These are phyloP conservation scores for Hydropsyche tenuis DNA, from an alignment of 1,140 invertebrate genomes.

Conservation along the genomic window DNA sequence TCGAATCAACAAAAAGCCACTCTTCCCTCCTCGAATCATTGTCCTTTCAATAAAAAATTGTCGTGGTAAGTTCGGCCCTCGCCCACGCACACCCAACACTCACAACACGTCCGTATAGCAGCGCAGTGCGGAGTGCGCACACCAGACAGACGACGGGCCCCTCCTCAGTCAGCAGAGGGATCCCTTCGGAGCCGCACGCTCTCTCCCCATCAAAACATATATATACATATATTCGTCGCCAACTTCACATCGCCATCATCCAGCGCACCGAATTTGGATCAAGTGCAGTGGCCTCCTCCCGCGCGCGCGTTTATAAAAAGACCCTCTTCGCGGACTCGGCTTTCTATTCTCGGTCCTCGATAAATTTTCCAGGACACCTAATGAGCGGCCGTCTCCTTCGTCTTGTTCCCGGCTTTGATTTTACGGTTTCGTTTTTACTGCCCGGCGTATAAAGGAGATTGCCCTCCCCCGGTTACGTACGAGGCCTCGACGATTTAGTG, in stretches of 20 bases:
- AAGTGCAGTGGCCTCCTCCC: not conserved
- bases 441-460: not conserved
- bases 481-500: not conserved
- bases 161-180: conserved; percentile 24
- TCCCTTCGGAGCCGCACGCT: not conserved
- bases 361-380: not conserved
- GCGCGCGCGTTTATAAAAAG: too few relatives aligned
- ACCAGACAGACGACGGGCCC: not conserved
- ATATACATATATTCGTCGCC: not conserved
- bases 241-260: not conserved
- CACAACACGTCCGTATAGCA: not conserved
- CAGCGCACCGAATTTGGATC: not conserved
- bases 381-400: not conserved
- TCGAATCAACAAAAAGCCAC: too few relatives aligned
- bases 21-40: not conserved
- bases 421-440: conserved; percentile 12
- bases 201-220: not conserved
- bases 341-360: not conserved
- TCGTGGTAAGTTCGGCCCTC: not conserved
- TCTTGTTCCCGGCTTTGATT: not conserved
- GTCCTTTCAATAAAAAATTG: not conserved
- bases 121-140: not conserved
- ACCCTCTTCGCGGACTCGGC: too few relatives aligned
- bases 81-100: not conserved
- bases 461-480: not conserved